phyloP scores from a whole-genome alignment of 2,113 vertebrate genomes.

The Myanophis thanlyinensis region DNA sequence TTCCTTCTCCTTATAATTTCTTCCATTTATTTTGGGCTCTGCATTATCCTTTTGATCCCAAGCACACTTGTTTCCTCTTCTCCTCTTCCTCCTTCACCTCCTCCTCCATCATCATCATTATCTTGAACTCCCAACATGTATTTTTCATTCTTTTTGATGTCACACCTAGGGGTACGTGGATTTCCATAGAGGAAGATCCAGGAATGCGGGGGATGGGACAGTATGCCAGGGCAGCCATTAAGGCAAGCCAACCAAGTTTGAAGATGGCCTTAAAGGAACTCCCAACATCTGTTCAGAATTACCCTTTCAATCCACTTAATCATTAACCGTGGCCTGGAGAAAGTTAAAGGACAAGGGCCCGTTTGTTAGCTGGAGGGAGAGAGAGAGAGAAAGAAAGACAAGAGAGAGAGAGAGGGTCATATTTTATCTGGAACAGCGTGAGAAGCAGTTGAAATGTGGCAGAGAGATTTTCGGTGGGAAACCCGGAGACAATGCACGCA shows the following conservation, averaged over 20 bases:
- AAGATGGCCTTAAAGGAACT: constrained; percentile 97
- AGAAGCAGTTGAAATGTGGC: constrained; percentile 81
- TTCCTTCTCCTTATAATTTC: background rate
- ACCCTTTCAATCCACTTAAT: constrained; percentile 90
- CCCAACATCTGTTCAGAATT: constrained; percentile 98
- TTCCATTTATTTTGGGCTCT: too few relatives aligned
- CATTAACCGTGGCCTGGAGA: constrained; percentile 89
- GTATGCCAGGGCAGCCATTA: constrained; percentile 69
- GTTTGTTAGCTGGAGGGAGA: constrained; percentile 86
- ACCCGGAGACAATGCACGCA: constrained; percentile 67
- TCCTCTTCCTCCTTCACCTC: background rate
- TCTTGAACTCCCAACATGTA: constrained; percentile 66
- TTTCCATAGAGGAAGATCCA: constrained; percentile 83
- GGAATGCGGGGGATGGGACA: constrained; percentile 85
- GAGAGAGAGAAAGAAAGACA: too few relatives aligned
- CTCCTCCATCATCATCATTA: constrained; percentile 22
- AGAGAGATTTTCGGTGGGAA: constrained; percentile 84
- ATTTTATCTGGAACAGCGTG: constrained; percentile 91
- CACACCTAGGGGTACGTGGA: constrained; percentile 76
- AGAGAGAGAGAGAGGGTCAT: constrained; percentile 69
- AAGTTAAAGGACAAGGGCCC: constrained; percentile 88
- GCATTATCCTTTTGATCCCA: too few relatives aligned
- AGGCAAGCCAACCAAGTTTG: constrained; percentile 91
- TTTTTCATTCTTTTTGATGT: constrained; percentile 4
- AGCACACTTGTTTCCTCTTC: too few relatives aligned